These are phyloP conservation scores for Dromiciops gliroides DNA, from an alignment of 2,113 vertebrate species.

Conservation along the genomic window DNA sequence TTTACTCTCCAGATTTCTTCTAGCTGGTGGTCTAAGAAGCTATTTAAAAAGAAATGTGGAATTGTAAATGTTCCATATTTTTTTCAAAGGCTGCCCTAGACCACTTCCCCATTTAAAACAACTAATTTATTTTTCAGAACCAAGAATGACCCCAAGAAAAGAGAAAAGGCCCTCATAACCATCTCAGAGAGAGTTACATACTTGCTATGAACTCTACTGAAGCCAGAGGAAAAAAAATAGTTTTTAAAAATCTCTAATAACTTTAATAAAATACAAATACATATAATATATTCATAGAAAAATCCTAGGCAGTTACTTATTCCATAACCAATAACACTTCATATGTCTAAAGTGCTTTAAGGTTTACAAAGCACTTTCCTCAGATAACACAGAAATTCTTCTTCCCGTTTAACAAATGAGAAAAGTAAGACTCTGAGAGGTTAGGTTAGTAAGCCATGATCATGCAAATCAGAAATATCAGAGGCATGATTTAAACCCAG, in stretches of 20 bases:
- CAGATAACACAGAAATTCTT: not conserved
- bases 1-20: not conserved
- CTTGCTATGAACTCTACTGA: slow-evolving; percentile 6
- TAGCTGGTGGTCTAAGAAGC: slow-evolving; percentile 22
- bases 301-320: not conserved
- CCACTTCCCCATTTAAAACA: slow-evolving; percentile 47
- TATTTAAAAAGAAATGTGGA: not conserved
- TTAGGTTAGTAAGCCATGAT: not conserved
- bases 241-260: slow-evolving; percentile 22
- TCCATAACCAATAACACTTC: not conserved
- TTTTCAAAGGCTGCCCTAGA: slow-evolving; percentile 31
- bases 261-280: not conserved
- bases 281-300: not conserved
- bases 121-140: slow-evolving; percentile 40
- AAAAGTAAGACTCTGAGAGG: not conserved
- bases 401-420: not conserved
- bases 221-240: slow-evolving; percentile 7
- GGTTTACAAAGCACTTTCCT: not conserved
- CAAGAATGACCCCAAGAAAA: not conserved
- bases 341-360: not conserved
- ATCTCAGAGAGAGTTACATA: not conserved
- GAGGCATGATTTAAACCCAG: not conserved
- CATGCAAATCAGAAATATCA: not conserved
- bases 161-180: not conserved
- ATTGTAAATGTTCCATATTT: slow-evolving; percentile 45